Evolutionary conservation across 2,797 vertebrate species (phyloP).

Genomic region (Pseudopleuronectes americanus): DNA sequence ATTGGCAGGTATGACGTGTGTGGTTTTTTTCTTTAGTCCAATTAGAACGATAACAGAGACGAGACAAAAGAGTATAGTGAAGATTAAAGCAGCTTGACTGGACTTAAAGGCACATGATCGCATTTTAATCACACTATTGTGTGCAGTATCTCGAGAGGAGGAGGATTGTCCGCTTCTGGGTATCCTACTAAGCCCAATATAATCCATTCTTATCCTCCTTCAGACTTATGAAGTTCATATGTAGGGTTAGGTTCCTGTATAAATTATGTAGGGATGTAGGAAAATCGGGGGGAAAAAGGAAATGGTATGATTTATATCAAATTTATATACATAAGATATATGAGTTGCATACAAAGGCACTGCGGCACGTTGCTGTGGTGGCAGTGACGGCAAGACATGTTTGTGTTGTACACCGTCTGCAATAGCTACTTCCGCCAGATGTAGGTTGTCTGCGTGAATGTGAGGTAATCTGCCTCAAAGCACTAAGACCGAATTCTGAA

Average conservation of each 20-base stretch:
- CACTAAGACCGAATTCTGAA: not conserved
- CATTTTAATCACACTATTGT: conserved; percentile 57
- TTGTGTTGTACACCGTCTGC: not conserved
- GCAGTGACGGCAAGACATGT: not conserved
- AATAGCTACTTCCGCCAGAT: not conserved
- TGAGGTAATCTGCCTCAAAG: not conserved
- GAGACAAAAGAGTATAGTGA: conserved; percentile 10
- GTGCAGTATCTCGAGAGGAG: conserved; percentile 24
- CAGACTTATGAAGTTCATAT: conserved; percentile 47
- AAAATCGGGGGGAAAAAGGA: too few species aligned
- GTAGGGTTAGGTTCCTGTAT: conserved; percentile 26
- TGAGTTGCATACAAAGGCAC: not conserved
- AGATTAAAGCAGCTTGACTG: conserved; percentile 36
- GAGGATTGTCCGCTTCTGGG: conserved; percentile 23
- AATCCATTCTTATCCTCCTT: conserved; percentile 63
- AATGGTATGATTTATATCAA: too few species aligned
- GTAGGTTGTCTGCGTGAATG: not conserved
- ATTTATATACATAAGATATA: too few species aligned
- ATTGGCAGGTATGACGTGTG: conserved; percentile 67
- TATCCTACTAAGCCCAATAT: conserved; percentile 47
- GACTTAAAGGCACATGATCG: conserved; percentile 29
- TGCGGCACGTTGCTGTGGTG: not conserved
- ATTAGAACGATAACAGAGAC: conserved; percentile 22
- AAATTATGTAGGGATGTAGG: not conserved
- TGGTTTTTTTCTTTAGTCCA: conserved; percentile 9